These are phyloP conservation scores for Drosophila yakuba DNA, from an alignment of 1,140 invertebrate genomes.

Conservation along the genomic window DNA sequence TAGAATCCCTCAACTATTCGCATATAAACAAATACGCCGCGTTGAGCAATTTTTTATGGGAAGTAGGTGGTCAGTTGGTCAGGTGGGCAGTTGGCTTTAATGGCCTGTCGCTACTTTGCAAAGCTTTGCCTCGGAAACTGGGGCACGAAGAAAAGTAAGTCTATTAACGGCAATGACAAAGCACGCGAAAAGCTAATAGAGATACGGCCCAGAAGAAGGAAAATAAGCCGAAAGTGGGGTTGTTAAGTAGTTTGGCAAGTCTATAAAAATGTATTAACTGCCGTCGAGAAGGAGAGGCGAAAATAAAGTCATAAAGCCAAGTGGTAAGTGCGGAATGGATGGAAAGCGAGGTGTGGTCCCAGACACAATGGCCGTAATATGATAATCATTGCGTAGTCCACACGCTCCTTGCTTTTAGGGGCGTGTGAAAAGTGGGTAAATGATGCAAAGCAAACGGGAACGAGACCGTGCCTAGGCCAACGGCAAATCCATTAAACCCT, in stretches of 20 bases:
- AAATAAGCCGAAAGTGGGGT: slow-evolving; percentile 11
- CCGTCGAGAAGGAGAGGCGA: slow-evolving; percentile 57
- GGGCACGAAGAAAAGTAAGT: slow-evolving; percentile 61
- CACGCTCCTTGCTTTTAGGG: slow-evolving; percentile 14
- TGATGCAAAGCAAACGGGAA: slow-evolving; percentile 45
- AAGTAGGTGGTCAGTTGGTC: slow-evolving; percentile 33
- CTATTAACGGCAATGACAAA: slow-evolving; percentile 82
- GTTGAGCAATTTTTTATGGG: slow-evolving; percentile 53
- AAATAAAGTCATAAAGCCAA: slow-evolving; percentile 77
- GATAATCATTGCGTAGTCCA: slow-evolving; percentile 73
- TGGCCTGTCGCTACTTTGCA: slow-evolving; percentile 18
- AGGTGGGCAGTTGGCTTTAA: slow-evolving; percentile 69
- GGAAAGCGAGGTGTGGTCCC: slow-evolving; percentile 8
- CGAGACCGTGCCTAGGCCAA: slow-evolving; percentile 30
- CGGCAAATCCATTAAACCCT: slow-evolving; percentile 80
- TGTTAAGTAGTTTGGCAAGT: slow-evolving; percentile 71
- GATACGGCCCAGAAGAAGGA: slow-evolving; percentile 45
- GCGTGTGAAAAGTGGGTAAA: slow-evolving; percentile 65
- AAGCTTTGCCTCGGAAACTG: background rate
- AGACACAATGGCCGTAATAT: slow-evolving; percentile 71
- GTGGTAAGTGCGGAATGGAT: slow-evolving; percentile 10
- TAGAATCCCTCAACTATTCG: slow-evolving; percentile 16
- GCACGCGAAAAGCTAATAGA: slow-evolving; percentile 81
- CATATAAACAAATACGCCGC: slow-evolving; percentile 57
- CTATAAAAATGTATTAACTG: slow-evolving; percentile 81